phyloP scores from a whole-genome alignment of 2,797 vertebrate genomes.

The Chaunax sp. region DNA sequence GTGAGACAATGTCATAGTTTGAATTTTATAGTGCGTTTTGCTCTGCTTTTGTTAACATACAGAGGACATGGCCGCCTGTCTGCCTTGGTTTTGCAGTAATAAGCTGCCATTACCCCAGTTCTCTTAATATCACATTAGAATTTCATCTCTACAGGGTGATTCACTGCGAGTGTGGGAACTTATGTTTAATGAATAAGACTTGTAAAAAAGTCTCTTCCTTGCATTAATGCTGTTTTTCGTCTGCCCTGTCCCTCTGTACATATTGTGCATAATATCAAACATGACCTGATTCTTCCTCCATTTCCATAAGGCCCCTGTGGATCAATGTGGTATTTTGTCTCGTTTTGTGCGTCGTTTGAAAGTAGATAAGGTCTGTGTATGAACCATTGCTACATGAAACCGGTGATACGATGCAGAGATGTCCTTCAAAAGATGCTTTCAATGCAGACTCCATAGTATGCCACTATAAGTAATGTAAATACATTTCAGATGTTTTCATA shows the following conservation, averaged over 20 bases:
- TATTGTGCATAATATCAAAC: constrained; percentile 75
- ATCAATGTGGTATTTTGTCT: constrained; percentile 77
- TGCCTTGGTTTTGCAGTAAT: constrained; percentile 58
- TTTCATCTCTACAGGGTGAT: constrained; percentile 74
- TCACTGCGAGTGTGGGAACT: constrained; percentile 63
- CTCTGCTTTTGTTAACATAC: constrained; percentile 49
- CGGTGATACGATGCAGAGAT: background rate
- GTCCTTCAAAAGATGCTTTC: constrained; percentile 30
- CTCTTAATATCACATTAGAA: constrained; percentile 82
- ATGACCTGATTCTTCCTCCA: constrained; percentile 73
- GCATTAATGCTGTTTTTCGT: constrained; percentile 58
- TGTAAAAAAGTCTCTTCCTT: constrained; percentile 41
- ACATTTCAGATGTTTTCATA: background rate
- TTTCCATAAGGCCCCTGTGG: constrained; percentile 74
- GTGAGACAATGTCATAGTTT: constrained; percentile 26
- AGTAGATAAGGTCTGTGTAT: constrained; percentile 50
- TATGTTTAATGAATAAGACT: constrained; percentile 76
- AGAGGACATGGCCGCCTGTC: constrained; percentile 46
- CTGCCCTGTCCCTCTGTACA: constrained; percentile 48
- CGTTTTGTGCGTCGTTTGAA: constrained; percentile 62
- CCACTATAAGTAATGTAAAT: background rate
- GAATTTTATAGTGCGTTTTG: constrained; percentile 31
- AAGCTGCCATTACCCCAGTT: constrained; percentile 71
- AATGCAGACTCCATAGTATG: background rate
- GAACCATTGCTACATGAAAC: constrained; percentile 22